Evolutionary conservation across 2,888 invertebrate genomes (phyloP).

Genomic region (Syritta pipiens): DNA sequence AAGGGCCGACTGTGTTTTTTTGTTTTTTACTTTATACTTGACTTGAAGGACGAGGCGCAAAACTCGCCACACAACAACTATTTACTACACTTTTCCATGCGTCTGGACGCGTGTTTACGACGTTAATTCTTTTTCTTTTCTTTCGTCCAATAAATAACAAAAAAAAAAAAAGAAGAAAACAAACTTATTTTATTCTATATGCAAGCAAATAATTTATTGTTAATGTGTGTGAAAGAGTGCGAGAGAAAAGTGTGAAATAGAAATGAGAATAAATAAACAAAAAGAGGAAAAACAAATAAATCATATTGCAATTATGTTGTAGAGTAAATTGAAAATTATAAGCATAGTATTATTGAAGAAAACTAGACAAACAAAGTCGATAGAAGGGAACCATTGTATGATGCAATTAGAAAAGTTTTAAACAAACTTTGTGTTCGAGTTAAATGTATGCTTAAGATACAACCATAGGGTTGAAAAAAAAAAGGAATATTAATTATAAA

Average conservation of each 20-base stretch:
- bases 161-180: not conserved
- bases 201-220: conserved; percentile 21
- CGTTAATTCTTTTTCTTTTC: not conserved
- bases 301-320: conserved; percentile 59
- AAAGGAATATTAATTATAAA: conserved; percentile 41
- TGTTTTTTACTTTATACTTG: not conserved
- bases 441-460: conserved; percentile 38
- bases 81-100: conserved; percentile 14
- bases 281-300: too few species aligned
- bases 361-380: conserved; percentile 12
- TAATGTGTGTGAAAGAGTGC: not conserved
- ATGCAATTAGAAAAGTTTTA: conserved; percentile 51
- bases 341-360: conserved; percentile 26
- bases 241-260: too few species aligned
- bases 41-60: not conserved
- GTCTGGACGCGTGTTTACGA: not conserved
- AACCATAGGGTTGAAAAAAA: conserved; percentile 54
- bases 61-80: too few species aligned
- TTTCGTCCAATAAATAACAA: conserved; percentile 25
- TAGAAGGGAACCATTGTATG: conserved; percentile 44
- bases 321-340: too few species aligned
- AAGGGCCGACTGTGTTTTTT: conserved; percentile 35
- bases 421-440: conserved; percentile 48
- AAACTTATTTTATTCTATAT: not conserved
- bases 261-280: not conserved